Conservation (phyloP, 2,113 vertebrate genomes). For the Motacilla alba region DNA sequence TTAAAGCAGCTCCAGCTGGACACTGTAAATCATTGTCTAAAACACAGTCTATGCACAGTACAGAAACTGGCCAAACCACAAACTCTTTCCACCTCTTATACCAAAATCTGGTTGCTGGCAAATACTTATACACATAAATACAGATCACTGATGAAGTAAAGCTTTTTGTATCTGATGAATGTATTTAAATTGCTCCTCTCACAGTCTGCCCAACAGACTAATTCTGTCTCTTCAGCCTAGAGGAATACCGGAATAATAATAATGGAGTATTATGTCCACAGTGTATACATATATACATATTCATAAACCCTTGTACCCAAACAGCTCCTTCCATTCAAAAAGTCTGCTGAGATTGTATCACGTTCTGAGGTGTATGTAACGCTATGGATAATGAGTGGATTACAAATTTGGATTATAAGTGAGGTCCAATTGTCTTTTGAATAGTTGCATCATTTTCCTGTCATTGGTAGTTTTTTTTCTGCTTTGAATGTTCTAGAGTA, state of each 20-base stretch:
- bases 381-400: background rate
- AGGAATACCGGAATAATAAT: background rate
- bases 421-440: background rate
- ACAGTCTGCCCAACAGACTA: background rate
- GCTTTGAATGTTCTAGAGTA: background rate
- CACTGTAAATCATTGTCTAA: slow-evolving; percentile 21
- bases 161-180: background rate
- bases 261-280: background rate
- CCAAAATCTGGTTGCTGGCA: background rate
- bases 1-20: slow-evolving; percentile 22
- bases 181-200: background rate
- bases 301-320: background rate
- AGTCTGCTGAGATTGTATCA: background rate
- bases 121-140: background rate
- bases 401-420: background rate
- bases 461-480: background rate
- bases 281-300: background rate
- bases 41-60: background rate
- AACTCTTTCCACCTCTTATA: background rate
- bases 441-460: background rate
- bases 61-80: background rate
- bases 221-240: background rate
- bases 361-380: background rate
- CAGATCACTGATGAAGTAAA: background rate
- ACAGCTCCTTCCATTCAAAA: background rate